Conservation (phyloP, 2,113 vertebrate species). For the Poicephalus gulielmi region DNA sequence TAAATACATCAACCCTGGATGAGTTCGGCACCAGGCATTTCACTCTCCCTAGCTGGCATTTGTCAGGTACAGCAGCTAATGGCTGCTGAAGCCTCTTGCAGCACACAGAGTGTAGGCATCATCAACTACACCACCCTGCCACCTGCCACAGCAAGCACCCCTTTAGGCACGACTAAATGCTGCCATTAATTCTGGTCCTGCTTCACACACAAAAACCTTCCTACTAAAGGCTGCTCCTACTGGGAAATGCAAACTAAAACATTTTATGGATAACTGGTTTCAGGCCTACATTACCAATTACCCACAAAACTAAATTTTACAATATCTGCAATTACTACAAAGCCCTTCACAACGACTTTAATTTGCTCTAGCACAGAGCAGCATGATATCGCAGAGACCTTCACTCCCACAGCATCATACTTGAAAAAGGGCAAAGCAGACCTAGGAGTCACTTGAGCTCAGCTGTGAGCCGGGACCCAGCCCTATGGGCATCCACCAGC, state of each 20-base stretch:
- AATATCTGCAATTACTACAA: slow-evolving; percentile 38
- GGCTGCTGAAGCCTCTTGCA: not conserved
- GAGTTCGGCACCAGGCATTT: not conserved
- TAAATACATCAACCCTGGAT: not conserved
- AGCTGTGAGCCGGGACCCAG: not conserved
- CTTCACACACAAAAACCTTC: slow-evolving; percentile 14
- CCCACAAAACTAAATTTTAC: slow-evolving; percentile 29
- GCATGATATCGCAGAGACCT: not conserved
- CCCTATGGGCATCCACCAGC: not conserved
- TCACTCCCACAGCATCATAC: not conserved
- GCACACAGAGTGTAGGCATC: not conserved
- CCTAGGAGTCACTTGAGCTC: not conserved
- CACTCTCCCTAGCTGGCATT: not conserved
- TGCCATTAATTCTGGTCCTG: slow-evolving; percentile 30
- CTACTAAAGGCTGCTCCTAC: slow-evolving; percentile 25
- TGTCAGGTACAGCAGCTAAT: not conserved
- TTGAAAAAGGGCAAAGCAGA: not conserved
- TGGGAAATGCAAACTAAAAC: slow-evolving; percentile 41
- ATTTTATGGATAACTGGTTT: slow-evolving; percentile 38
- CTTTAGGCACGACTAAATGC: not conserved
- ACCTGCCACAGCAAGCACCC: slow-evolving; percentile 20
- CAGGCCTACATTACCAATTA: slow-evolving; percentile 41
- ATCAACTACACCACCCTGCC: not conserved
- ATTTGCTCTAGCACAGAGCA: not conserved
- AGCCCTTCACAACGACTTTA: slow-evolving; percentile 5